Conservation (phyloP, 2,113 vertebrate species). For the Peromyscus polionotus region DNA sequence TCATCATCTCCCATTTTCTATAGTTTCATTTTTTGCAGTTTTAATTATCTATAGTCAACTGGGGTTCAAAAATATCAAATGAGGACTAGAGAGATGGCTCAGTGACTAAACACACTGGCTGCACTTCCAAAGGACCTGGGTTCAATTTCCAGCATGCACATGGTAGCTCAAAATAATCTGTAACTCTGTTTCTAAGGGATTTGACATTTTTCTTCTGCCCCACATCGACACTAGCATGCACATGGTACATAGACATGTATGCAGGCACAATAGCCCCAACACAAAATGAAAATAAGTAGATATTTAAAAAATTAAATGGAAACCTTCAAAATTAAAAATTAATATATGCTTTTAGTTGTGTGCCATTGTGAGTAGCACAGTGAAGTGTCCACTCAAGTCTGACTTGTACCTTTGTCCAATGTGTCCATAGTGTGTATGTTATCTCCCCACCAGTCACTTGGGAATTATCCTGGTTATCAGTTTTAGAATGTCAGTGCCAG, state of each 20-base stretch:
- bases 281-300: not conserved
- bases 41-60: not conserved
- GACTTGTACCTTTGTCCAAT: not conserved
- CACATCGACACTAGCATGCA: not conserved
- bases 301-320: not conserved
- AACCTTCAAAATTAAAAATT: not conserved
- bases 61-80: not conserved
- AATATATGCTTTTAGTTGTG: no score
- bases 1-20: rapidly evolving
- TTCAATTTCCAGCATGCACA: not conserved
- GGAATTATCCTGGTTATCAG: no score
- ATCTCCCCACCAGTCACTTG: not conserved
- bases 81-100: not conserved
- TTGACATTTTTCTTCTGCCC: not conserved
- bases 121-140: not conserved
- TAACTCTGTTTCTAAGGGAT: not conserved
- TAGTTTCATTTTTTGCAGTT: not conserved
- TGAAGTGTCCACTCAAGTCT: not conserved
- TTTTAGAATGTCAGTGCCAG: not conserved
- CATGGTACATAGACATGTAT: no score
- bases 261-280: not conserved
- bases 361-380: not conserved
- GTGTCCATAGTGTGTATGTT: no score
- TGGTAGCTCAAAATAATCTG: not conserved
- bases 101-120: not conserved